These are phyloP conservation scores for Drosophila ironensis DNA, from an alignment of 1,140 invertebrate genomes.

Conservation along the genomic window DNA sequence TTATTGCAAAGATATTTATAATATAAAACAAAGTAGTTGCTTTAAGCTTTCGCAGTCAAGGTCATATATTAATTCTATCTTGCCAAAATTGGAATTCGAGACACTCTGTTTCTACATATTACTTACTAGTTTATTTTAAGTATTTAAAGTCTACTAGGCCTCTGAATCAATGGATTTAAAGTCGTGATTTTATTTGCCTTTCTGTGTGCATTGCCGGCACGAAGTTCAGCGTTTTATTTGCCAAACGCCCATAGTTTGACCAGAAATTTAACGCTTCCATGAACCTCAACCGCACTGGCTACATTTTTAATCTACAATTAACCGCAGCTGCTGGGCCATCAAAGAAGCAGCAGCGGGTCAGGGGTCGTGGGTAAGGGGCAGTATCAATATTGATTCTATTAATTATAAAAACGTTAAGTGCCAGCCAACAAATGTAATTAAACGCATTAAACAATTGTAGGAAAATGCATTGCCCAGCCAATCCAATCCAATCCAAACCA, in stretches of 20 bases:
- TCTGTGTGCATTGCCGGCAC: neutral
- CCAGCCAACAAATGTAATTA: slow-evolving; percentile 77
- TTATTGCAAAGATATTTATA: neutral
- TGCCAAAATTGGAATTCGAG: no score
- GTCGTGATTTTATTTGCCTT: no score
- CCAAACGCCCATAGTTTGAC: slow-evolving; percentile 49
- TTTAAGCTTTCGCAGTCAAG: no score
- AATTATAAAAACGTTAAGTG: slow-evolving; percentile 82
- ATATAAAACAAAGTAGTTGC: neutral
- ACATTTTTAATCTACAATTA: slow-evolving; percentile 82
- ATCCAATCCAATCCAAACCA: neutral
- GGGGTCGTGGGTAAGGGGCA: slow-evolving; percentile 13
- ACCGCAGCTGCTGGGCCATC: slow-evolving; percentile 60
- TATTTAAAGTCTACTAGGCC: no score
- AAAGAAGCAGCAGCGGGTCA: neutral
- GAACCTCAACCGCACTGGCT: slow-evolving; percentile 62
- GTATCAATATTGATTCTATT: slow-evolving; percentile 81
- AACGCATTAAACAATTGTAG: slow-evolving; percentile 78
- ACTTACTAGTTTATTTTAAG: no score
- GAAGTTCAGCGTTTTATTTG: neutral
- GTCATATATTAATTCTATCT: no score
- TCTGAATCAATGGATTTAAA: no score
- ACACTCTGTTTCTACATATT: no score
- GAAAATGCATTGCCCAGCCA: slow-evolving; percentile 39
- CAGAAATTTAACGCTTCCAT: slow-evolving; percentile 76